A percentile compares a stretch with the other conserved stretches of the same genome.
These are phyloP conservation scores for Empis stercorea DNA, from an alignment of 2,888 invertebrate species.

Conservation along the genomic window DNA sequence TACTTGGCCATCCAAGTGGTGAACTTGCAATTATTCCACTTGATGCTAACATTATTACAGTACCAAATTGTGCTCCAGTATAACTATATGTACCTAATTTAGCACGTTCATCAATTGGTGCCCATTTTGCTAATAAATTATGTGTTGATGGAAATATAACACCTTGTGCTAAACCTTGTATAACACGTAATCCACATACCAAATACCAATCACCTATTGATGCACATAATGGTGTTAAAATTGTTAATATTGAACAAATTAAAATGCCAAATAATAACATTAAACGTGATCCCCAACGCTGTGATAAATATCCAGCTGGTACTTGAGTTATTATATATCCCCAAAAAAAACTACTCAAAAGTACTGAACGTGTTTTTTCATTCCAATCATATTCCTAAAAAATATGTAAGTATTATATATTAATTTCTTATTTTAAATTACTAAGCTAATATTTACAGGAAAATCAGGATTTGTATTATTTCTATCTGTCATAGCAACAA, in stretches of 20 bases:
- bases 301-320: constrained; percentile 57
- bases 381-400: constrained; percentile 47
- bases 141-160: constrained; percentile 53
- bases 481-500: constrained; percentile 58
- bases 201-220: constrained; percentile 46
- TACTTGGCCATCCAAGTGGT: constrained; percentile 59
- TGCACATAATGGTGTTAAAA: constrained; percentile 57
- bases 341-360: constrained; percentile 55
- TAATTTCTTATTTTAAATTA: not conserved
- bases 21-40: constrained; percentile 61
- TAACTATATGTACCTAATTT: constrained; percentile 50
- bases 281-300: constrained; percentile 55
- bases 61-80: constrained; percentile 65
- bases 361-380: constrained; percentile 40
- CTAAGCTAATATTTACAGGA: constrained; percentile 26
- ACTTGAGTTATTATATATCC: constrained; percentile 51
- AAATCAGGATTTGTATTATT: constrained; percentile 38
- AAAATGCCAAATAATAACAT: constrained; percentile 43
- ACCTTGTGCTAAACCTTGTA: constrained; percentile 57
- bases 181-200: constrained; percentile 44
- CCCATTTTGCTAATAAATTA: constrained; percentile 56
- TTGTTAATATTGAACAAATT: constrained; percentile 51
- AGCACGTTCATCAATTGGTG: constrained; percentile 55
- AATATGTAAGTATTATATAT: not conserved
- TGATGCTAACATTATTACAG: constrained; percentile 56